These are phyloP conservation scores for Plemyria rubiginata DNA, from an alignment of 2,888 invertebrate species.

Conservation along the genomic window DNA sequence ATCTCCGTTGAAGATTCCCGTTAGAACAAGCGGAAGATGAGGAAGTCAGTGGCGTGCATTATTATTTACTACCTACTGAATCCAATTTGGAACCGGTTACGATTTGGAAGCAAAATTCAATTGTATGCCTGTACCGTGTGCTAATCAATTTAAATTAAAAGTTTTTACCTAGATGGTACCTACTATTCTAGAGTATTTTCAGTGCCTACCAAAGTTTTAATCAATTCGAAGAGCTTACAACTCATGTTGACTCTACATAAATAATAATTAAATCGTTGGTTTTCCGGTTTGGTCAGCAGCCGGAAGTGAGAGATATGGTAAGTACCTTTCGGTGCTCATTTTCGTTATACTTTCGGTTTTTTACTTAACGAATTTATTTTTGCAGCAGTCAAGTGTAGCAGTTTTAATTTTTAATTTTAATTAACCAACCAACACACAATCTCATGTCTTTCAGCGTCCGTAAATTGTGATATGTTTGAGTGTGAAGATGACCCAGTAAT, in stretches of 20 bases:
- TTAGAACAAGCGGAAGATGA: no score
- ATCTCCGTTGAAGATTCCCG: no score
- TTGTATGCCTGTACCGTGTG: constrained; percentile 10
- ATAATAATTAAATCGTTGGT: neutral
- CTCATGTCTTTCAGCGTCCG: no score
- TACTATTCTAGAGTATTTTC: no score
- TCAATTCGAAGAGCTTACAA: neutral
- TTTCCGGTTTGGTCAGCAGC: neutral
- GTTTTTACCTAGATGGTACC: no score
- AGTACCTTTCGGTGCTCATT: neutral
- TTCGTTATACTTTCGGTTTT: neutral
- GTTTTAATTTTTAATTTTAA: neutral
- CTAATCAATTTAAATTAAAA: neutral
- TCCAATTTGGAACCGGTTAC: constrained; percentile 35
- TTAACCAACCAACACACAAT: no score
- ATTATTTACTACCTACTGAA: no score
- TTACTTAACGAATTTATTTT: neutral
- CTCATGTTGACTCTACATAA: neutral
- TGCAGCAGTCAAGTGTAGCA: neutral
- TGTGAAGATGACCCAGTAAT: no score
- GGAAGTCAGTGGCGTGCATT: neutral
- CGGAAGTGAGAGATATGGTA: neutral
- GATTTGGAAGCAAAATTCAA: constrained; percentile 36
- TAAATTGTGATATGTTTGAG: no score
- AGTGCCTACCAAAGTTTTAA: neutral